A percentile compares a stretch with the other conserved stretches of the same genome.
Conservation (phyloP, 2,113 vertebrate species). For the Tichodroma muraria region DNA sequence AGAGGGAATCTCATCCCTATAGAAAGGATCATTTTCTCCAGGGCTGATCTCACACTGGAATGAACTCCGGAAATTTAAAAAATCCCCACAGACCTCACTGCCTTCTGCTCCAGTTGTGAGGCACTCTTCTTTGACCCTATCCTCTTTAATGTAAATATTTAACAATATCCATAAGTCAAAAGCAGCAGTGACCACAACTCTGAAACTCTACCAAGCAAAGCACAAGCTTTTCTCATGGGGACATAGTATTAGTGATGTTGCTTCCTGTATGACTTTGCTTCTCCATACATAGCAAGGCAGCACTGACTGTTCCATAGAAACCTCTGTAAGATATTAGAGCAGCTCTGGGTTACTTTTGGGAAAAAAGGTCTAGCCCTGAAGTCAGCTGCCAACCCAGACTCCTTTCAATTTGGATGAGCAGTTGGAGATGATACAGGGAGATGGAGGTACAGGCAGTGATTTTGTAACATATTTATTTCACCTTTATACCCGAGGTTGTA, state of each 20-base stretch:
- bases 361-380: neutral
- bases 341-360: neutral
- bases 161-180: constrained; percentile 1
- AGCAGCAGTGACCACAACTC: neutral
- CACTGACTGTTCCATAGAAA: neutral
- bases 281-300: neutral
- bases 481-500: neutral
- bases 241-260: neutral
- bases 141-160: constrained; percentile 24
- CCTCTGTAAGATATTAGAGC: neutral
- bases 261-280: neutral
- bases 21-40: neutral
- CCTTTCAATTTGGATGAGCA: neutral
- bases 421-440: neutral
- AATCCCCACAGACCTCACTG: neutral
- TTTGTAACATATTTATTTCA: neutral
- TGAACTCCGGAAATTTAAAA: constrained; percentile 3
- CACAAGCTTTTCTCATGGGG: neutral
- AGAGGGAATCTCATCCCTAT: neutral
- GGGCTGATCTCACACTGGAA: constrained; percentile 5
- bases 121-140: neutral
- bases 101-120: constrained; percentile 8
- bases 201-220: constrained; percentile 14
- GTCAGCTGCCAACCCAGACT: neutral
- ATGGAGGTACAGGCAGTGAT: neutral